phyloP scores from a whole-genome alignment of 2,113 vertebrate species.

The Eudyptes chrysolophus region DNA sequence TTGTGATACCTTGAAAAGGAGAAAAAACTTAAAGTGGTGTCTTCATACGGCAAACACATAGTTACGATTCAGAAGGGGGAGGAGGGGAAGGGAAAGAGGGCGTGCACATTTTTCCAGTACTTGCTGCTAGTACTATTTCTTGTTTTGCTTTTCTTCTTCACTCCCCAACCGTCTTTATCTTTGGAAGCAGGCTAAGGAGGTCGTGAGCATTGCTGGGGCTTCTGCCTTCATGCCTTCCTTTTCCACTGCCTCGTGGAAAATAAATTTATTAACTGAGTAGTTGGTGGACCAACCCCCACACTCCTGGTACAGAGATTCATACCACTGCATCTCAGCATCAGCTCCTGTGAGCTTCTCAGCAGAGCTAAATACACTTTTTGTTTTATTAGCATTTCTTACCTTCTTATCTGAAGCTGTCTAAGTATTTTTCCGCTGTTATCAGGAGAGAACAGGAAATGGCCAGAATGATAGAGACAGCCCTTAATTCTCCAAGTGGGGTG shows the following conservation, averaged over 20 bases:
- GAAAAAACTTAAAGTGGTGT: not conserved
- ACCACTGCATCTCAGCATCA: not conserved
- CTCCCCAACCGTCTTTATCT: not conserved
- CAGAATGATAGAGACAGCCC: not conserved
- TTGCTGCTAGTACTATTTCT: not conserved
- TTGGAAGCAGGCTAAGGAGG: constrained; percentile 17
- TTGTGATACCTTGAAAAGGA: not conserved
- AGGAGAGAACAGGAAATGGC: constrained; percentile 25
- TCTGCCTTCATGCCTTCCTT: not conserved
- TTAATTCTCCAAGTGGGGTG: not conserved
- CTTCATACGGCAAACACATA: not conserved
- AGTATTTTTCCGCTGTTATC: constrained; percentile 24
- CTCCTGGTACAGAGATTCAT: not conserved
- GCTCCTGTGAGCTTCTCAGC: constrained; percentile 3
- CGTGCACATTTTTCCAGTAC: not conserved
- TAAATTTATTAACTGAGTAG: constrained; percentile 11
- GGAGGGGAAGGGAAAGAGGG: not conserved
- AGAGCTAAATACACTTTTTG: constrained; percentile 19
- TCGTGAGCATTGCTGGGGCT: not conserved
- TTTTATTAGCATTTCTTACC: constrained; percentile 37
- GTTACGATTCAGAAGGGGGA: not conserved
- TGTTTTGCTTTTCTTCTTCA: not conserved
- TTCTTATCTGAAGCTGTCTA: constrained; percentile 18
- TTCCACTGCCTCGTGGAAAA: constrained; percentile 27
- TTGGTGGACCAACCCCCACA: not conserved